Conservation (phyloP, 2,113 vertebrate genomes). For the Cephalopholis sonnerati region DNA sequence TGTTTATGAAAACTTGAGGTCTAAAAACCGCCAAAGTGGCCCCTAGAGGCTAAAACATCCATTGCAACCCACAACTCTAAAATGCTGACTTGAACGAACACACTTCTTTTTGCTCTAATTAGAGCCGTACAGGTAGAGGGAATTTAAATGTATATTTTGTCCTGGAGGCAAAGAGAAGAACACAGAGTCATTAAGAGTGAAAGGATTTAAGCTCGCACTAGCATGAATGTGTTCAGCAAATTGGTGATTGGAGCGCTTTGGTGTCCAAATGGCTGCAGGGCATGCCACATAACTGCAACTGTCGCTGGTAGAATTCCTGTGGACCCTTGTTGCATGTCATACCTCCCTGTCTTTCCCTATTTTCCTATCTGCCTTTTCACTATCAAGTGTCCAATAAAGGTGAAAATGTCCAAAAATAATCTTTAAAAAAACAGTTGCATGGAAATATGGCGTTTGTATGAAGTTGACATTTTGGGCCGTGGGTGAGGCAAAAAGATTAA, state of each 20-base stretch:
- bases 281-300: too few species aligned
- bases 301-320: not conserved
- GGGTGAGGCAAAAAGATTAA: not conserved
- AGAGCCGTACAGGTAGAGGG: slow-evolving; percentile 4
- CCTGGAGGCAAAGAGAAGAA: slow-evolving; percentile 10
- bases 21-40: not conserved
- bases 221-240: not conserved
- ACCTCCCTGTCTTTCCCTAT: not conserved
- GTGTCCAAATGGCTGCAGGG: not conserved
- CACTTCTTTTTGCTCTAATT: slow-evolving; percentile 15
- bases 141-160: slow-evolving; percentile 27
- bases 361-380: not conserved
- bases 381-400: not conserved
- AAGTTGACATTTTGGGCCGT: not conserved
- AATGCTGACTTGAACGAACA: not conserved
- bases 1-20: not conserved
- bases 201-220: not conserved
- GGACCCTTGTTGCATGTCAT: not conserved
- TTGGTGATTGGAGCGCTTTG: not conserved
- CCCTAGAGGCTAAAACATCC: slow-evolving; percentile 21
- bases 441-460: not conserved
- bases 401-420: not conserved
- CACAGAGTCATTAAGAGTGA: slow-evolving; percentile 15
- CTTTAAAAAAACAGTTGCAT: not conserved
- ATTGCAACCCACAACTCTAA: not conserved